These are phyloP conservation scores for Flexamia atlantica DNA, from an alignment of 2,888 invertebrate genomes.

Conservation along the genomic window DNA sequence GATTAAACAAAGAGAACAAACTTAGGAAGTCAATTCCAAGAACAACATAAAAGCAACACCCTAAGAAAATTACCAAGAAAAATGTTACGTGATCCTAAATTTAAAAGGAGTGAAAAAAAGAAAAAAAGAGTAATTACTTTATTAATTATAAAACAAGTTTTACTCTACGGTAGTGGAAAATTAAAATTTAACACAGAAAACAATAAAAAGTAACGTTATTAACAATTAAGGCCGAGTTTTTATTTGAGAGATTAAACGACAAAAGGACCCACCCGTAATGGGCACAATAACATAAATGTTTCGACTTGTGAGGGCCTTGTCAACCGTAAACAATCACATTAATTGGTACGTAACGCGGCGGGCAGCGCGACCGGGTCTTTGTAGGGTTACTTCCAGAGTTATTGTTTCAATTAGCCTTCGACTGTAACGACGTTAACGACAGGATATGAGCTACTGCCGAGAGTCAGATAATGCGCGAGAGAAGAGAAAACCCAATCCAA, in stretches of 20 bases:
- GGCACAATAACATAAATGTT: conserved; percentile 32
- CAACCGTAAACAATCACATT: conserved; percentile 57
- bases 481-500: background rate
- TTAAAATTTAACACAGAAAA: background rate
- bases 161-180: too few relatives aligned
- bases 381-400: conserved; percentile 3
- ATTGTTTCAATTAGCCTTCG: conserved; percentile 29
- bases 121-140: background rate
- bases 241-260: conserved; percentile 15
- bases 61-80: too few relatives aligned
- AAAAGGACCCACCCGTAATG: background rate
- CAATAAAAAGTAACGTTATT: background rate
- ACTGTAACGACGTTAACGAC: background rate
- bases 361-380: conserved; percentile 12
- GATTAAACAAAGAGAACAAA: too few relatives aligned
- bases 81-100: too few relatives aligned
- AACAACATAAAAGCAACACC: too few relatives aligned
- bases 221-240: conserved; percentile 29
- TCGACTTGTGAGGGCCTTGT: conserved; percentile 56
- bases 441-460: background rate
- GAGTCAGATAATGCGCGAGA: background rate
- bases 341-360: conserved; percentile 41
- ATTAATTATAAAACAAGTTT: too few relatives aligned
- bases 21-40: too few relatives aligned
- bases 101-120: too few relatives aligned